A percentile compares a stretch with the other conserved stretches of the same genome.
Conservation (phyloP, 1,140 invertebrate species). For the Drosophila ironensis region DNA sequence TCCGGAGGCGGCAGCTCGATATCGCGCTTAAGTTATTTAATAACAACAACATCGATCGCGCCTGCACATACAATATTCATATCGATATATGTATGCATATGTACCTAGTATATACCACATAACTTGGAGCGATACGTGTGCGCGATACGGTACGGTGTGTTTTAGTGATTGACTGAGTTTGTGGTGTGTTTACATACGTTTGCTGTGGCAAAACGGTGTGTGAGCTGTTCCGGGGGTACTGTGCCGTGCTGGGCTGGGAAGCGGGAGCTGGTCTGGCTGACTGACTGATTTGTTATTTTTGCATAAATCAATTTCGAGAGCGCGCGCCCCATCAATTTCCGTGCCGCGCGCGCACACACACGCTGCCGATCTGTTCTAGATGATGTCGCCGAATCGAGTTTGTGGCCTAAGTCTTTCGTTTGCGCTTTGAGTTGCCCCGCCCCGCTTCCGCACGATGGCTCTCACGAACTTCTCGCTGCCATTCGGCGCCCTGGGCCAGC, state of each 20-base stretch:
- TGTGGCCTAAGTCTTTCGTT: constrained; percentile 69
- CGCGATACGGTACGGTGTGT: too few species aligned
- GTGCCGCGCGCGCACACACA: constrained; percentile 24
- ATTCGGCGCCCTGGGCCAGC: constrained; percentile 67
- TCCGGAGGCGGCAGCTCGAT: constrained; percentile 44
- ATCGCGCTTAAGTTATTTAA: constrained; percentile 62
- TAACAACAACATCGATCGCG: constrained; percentile 39
- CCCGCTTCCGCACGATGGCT: constrained; percentile 50
- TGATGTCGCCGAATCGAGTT: constrained; percentile 51
- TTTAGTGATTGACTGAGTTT: too few species aligned
- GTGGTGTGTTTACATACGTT: constrained; percentile 24
- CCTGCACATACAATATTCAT: constrained; percentile 64
- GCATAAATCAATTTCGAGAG: constrained; percentile 68
- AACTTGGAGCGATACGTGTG: constrained; percentile 33
- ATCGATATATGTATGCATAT: too few species aligned
- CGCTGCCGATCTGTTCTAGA: constrained; percentile 48
- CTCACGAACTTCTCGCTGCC: constrained; percentile 80
- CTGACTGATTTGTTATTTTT: constrained; percentile 56
- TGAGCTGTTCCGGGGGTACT: constrained; percentile 18
- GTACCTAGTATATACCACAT: constrained; percentile 47
- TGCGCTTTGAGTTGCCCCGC: background rate
- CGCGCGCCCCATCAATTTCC: constrained; percentile 48
- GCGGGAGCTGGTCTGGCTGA: constrained; percentile 25
- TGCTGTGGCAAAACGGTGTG: background rate
- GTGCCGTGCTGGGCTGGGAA: background rate